Evolutionary conservation across 2,113 vertebrate genomes (phyloP), one percentile per base, ranked within the genome.

Genomic region (Gila orcuttii): DNA sequence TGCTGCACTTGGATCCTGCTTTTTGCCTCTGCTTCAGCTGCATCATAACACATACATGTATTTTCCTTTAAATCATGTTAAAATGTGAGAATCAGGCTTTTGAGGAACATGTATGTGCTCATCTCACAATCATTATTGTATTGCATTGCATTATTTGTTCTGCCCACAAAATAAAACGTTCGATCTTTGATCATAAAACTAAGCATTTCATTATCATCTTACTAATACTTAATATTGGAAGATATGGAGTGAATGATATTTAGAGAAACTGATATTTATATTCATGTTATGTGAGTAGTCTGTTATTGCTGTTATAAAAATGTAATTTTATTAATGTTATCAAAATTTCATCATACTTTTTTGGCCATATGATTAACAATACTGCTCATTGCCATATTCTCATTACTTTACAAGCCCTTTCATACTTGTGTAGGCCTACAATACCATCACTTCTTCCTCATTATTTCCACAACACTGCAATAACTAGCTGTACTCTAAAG

Each of bases 401-500:
- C n/a, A n/a, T n/a, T n/a, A n/a, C 7, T 39, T 39, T 42, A 0
- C 39, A 52, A 33, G 11, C 12, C 10, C 31, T 39, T 79, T 39
- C 11, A 57, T 78, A 4, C 28, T 59, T 36, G n/a, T 42, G 12
- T 57, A 59, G 21, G 21, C 19, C 50, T 57, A 57, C 7, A 21
- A 1, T 8, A 39, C 33, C 66, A 39, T 36, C 31, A 36, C 33
- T 5, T 39, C 17, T 11, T 45, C 21, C 21, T 73, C 36, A 59
- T 79, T 2, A 79, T 79, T 62, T 62, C 13, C 77, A 8, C 36
- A 12, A 60, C 55, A 62, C 78, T 64, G 78, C 21, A 15, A 79
- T 62, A 42, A 64, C 36, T 19, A 80, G 36, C 59, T 47, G 13
- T 15, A 62, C 11, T 62, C 62, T 42, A 60, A 79, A 8, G 36